Conservation (phyloP, 92 coral and sea anemone species). For the Zoanthus solanderi region DNA sequence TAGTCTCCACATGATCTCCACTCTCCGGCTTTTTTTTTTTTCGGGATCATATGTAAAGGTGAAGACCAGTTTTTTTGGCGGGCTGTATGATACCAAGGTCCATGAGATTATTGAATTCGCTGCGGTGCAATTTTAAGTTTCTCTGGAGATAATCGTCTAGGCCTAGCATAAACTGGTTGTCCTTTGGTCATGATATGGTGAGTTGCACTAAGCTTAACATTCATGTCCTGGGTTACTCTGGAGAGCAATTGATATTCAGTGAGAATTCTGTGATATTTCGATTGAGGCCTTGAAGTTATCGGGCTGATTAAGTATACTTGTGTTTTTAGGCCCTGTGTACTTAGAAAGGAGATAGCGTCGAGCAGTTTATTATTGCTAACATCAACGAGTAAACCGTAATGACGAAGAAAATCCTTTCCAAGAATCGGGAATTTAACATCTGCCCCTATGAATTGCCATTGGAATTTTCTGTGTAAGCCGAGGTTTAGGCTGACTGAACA, state of each 20-base stretch:
- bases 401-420: not conserved
- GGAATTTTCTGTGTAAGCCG: not conserved
- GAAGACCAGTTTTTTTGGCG: constrained; percentile 15
- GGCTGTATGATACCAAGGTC: constrained; percentile 54
- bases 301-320: constrained; percentile 50
- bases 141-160: not conserved
- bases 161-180: not conserved
- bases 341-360: constrained; percentile 23
- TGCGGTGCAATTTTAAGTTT: constrained; percentile 27
- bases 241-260: constrained; percentile 42
- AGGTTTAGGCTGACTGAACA: not conserved
- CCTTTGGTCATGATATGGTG: constrained; percentile 47
- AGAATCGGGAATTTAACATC: not conserved
- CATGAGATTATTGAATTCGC: constrained; percentile 31
- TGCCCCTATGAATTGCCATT: not conserved
- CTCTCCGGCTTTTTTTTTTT: not conserved
- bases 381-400: not conserved
- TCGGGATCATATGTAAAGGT: not conserved
- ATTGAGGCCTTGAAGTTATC: constrained; percentile 1
- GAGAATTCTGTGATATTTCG: constrained; percentile 38
- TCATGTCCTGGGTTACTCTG: constrained; percentile 51
- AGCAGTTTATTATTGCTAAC: not conserved
- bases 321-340: constrained; percentile 35
- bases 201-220: constrained; percentile 44
- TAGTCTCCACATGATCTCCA: constrained; percentile 17